Percentiles rank a stretch among this genome's conserved stretches.
These are phyloP conservation scores for Pteronura brasiliensis DNA, from an alignment of 2,113 vertebrate genomes.

Conservation along the genomic window DNA sequence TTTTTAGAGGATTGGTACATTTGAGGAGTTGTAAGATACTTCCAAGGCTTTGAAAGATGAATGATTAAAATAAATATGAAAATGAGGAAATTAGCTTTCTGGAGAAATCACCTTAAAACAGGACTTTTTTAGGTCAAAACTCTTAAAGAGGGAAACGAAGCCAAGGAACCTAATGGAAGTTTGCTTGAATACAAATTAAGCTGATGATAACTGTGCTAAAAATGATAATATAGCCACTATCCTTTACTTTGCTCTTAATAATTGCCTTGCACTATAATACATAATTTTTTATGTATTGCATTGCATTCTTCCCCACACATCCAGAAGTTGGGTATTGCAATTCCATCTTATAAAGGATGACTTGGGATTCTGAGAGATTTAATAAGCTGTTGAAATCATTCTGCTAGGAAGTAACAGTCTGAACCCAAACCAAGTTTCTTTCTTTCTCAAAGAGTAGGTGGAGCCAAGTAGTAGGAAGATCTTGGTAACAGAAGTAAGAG, in stretches of 20 bases:
- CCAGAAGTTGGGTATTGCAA: neutral
- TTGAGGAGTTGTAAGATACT: neutral
- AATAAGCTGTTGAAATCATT: neutral
- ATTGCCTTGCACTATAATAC: neutral
- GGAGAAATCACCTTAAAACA: conserved; percentile 10
- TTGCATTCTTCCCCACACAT: neutral
- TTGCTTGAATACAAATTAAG: neutral
- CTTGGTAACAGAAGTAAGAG: neutral
- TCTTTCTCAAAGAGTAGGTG: neutral
- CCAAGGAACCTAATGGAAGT: neutral
- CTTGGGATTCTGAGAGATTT: neutral
- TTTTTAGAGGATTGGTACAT: neutral
- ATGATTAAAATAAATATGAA: conserved; percentile 15
- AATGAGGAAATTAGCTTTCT: neutral
- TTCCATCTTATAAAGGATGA: neutral
- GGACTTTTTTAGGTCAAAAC: conserved; percentile 3
- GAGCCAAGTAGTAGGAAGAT: neutral
- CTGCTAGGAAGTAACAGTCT: neutral
- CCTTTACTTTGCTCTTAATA: neutral
- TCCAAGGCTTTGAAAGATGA: neutral
- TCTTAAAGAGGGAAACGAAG: neutral
- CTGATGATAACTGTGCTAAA: neutral
- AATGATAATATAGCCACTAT: neutral
- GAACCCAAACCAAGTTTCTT: neutral
- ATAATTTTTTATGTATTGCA: neutral